Evolutionary conservation across 2,888 invertebrate species (phyloP).

Genomic region (Polydrusus cervinus): DNA sequence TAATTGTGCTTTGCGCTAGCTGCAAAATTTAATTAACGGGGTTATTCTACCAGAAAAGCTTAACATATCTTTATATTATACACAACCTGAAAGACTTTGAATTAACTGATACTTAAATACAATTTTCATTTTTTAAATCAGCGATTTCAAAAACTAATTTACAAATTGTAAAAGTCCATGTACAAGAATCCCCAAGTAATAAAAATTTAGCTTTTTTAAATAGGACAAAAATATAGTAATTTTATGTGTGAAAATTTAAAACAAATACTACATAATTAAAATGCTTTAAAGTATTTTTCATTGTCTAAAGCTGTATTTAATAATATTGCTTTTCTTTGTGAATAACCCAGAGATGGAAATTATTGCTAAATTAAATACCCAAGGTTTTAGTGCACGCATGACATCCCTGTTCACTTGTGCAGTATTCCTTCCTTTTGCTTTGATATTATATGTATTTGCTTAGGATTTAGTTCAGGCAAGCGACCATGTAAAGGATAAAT

Average conservation of each 20-base stretch:
- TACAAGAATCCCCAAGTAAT: background rate
- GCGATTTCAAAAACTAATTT: background rate
- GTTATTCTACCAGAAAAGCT: constrained; percentile 4
- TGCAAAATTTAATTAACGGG: constrained; percentile 11
- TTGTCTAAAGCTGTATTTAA: too few relatives aligned
- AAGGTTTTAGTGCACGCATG: constrained; percentile 53
- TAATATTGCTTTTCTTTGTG: background rate
- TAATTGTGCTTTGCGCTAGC: constrained; percentile 43
- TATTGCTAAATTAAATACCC: constrained; percentile 45
- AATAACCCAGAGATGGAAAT: constrained; percentile 25
- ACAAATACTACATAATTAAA: too few relatives aligned
- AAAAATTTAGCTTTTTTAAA: background rate
- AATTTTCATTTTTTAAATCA: too few relatives aligned
- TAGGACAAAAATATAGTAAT: too few relatives aligned
- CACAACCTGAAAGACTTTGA: background rate
- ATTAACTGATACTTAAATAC: background rate
- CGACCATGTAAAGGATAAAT: constrained; percentile 30
- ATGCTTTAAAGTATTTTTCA: too few relatives aligned
- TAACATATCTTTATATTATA: background rate
- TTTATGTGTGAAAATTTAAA: too few relatives aligned
- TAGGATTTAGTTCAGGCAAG: constrained; percentile 8
- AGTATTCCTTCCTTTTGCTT: constrained; percentile 21
- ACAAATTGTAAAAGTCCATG: background rate
- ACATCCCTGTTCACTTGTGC: constrained; percentile 23
- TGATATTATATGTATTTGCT: constrained; percentile 22